Evolutionary conservation across 2,888 invertebrate genomes (phyloP), one percentile per base, ranked within the genome.

Genomic region (Spicauda simplicius): DNA sequence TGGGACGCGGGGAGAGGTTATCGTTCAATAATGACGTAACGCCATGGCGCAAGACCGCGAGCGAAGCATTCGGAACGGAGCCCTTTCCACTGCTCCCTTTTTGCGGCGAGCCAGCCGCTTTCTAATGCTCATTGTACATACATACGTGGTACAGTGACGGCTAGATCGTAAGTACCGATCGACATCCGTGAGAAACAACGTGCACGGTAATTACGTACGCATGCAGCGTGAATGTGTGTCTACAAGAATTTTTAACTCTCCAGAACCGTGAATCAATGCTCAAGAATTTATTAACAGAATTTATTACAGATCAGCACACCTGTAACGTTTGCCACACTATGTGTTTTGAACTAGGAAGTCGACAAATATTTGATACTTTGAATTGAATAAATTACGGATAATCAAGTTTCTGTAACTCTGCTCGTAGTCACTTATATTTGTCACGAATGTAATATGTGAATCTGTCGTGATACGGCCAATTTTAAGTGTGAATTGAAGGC

Each of bases 81-180:
- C 88, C 90, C 90, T 88, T 88, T 89, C 88, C 80, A 87, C 79
- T 85, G 81, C 82, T 88, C 88, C 91, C 89, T 91, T 90, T 91
- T 89, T 88, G 90, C 90, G 89, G 91, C 87, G 87, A n/a, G 86
- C 84, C 79, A 80, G 83, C 76, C 81, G 89, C 92, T 92, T 93
- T 92, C 92, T 91, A 91, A 91, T 88, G 83, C 79, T 82, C 82
- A 91, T 91, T 91, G 92, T 91, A 83, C 83, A 84, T 81, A 81
- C 78, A 84, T 82, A 81, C 78, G 74, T 78, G 82, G 79, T 60
- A 30, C 16, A 57, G 57, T 81, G 83, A 84, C 85, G 79, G 80
- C 80, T 77, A 81, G 81, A 82, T 81, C 80, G 79, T 83, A 79
- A 82, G 81, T 80, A 81, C 79, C 77, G 80, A 85, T 85, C 84